Base-by-base conservation (phyloP, 2,888 invertebrate species). In the Rhorus exstirpatorius region DNA sequence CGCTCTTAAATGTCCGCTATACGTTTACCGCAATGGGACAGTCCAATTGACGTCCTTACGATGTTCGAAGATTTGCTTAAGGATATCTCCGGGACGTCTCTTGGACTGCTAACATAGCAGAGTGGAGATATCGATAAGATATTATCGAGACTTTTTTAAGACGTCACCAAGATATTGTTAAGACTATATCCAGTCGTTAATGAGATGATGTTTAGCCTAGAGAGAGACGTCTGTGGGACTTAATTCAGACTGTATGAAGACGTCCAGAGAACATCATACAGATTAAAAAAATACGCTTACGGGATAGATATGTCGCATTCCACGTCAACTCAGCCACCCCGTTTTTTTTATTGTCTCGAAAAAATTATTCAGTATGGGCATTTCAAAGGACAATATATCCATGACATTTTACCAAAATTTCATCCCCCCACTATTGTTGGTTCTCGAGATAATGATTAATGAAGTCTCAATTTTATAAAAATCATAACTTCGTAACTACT, bases 11-110 rank as follows among this genome's bases (percentile, higher is more conserved):
- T 63, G 53, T 74, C 63, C 63, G 74, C 74, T 61, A n/a, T n/a
- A 3, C 51, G 63, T 63, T 74, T 74, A 74, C 74, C 74, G 74
- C 46, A 63, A 74, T 74, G 74, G 74, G 74, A 74, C 74, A 74
- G 51, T 74, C 63, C 38, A 51, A 74, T 51, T 74, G 63, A 61
- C 61, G 75, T 58, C 61, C 55, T 10, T 26, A 55, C 65, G 46
- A 67, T 49, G 67, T 67, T 67, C 65, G n/a, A 67, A 44, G 63
- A 70, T 55, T 55, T 70, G 68, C 41, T 41, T 41, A 41, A 10
- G 67, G 38, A 68, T 51, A 68, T 53, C 38, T 31, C 10, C 14
- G 51, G 67, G 67, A 68, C 38, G 53, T 68, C 53, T 70, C 55
- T 44, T 70, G 35, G 26, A 70, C 49, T 68, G 19, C 53, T 53